Conservation (phyloP, 1,140 invertebrate species). For the Drosophila baimaii region DNA sequence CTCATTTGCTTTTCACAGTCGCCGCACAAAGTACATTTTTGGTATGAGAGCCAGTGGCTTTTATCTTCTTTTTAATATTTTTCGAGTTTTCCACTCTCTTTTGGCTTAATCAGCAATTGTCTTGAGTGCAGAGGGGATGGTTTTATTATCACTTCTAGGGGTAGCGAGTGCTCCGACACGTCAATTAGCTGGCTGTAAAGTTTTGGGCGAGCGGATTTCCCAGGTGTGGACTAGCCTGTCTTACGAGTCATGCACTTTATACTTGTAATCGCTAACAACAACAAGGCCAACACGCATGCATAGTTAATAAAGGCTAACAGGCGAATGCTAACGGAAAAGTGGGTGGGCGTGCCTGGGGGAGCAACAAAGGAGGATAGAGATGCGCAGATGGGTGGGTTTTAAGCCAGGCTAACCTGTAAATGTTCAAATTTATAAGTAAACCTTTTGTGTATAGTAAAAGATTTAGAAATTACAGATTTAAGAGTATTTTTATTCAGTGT, state of each 20-base stretch:
- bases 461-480: too few relatives aligned
- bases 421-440: too few relatives aligned
- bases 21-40: constrained; percentile 57
- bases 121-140: constrained; percentile 30
- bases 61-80: constrained; percentile 54
- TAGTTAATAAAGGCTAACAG: constrained; percentile 61
- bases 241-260: constrained; percentile 53
- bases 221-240: constrained; percentile 60
- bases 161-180: constrained; percentile 33
- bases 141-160: constrained; percentile 1
- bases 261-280: constrained; percentile 47
- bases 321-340: constrained; percentile 22
- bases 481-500: too few relatives aligned
- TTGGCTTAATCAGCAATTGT: constrained; percentile 51
- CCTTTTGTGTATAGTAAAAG: too few relatives aligned
- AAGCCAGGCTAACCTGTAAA: background rate
- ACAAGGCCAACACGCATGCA: constrained; percentile 47
- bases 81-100: constrained; percentile 15
- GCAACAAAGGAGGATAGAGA: background rate
- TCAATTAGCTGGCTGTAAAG: constrained; percentile 60
- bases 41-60: constrained; percentile 41
- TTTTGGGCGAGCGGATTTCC: constrained; percentile 29
- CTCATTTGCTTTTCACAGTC: constrained; percentile 66
- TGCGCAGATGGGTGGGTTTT: background rate
- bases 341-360: constrained; percentile 9